These are phyloP conservation scores for Tamandua tetradactyla DNA, from an alignment of 2,797 vertebrate species.

Conservation along the genomic window DNA sequence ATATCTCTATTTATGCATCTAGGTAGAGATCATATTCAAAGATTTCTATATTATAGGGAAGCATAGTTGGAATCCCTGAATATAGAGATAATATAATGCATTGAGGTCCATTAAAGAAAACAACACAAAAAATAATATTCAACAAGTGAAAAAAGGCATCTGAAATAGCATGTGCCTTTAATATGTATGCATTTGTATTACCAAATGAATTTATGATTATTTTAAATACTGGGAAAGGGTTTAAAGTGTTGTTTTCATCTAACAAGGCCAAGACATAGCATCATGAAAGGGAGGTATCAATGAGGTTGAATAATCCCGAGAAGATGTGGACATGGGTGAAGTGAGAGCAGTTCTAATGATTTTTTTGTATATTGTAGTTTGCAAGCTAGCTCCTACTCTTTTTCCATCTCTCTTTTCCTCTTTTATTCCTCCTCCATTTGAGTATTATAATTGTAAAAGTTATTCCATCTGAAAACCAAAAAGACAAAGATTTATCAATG, in stretches of 20 bases:
- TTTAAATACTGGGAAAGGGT: not conserved
- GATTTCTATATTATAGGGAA: not conserved
- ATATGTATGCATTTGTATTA: not conserved
- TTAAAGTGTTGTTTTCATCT: not conserved
- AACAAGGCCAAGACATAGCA: not conserved
- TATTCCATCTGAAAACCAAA: not conserved
- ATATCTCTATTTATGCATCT: not conserved
- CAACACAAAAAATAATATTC: not conserved
- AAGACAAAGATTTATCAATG: not conserved
- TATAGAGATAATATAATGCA: not conserved
- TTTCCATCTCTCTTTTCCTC: not conserved
- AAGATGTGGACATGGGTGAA: not conserved
- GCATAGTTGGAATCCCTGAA: not conserved
- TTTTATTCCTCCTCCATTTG: not conserved
- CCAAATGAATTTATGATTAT: not conserved
- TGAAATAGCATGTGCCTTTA: not conserved
- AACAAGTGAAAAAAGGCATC: not conserved
- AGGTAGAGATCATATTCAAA: not conserved
- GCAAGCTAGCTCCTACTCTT: not conserved
- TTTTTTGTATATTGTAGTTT: not conserved
- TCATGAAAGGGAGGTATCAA: not conserved
- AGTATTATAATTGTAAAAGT: constrained; percentile 36
- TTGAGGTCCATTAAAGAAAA: not conserved
- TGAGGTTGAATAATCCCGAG: not conserved
- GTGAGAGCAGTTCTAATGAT: not conserved